Percentiles rank a stretch among this genome's conserved stretches.
phyloP scores from a whole-genome alignment of 1,140 invertebrate species.

The Helicorthomorpha holstii region DNA sequence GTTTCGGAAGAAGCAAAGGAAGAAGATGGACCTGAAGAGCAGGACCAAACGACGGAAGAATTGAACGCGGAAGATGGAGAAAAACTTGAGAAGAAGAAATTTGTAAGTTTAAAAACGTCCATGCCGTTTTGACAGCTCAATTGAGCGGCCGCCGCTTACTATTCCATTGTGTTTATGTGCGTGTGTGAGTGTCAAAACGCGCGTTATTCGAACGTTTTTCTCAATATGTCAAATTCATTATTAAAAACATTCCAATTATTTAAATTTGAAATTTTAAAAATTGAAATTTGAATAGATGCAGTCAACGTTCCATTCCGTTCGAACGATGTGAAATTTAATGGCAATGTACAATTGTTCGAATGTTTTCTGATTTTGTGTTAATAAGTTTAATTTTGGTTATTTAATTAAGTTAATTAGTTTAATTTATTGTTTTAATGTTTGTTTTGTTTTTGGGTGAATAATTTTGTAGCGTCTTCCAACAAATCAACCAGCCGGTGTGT shows the following conservation, averaged over 20 bases:
- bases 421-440: neutral
- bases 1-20: neutral
- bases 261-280: neutral
- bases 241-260: neutral
- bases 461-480: conserved; percentile 27
- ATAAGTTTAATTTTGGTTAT: neutral
- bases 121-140: neutral
- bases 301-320: neutral
- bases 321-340: neutral
- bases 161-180: no score
- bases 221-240: neutral
- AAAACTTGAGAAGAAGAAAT: neutral
- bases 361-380: neutral
- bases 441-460: neutral
- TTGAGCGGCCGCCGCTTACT: neutral
- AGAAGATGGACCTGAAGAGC: neutral
- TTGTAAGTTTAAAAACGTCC: neutral
- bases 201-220: neutral
- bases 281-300: neutral
- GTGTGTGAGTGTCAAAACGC: no score
- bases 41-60: neutral
- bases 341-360: neutral
- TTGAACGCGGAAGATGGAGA: neutral
- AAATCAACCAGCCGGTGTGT: conserved; percentile 36
- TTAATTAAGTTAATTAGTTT: neutral